Evolutionary conservation across 2,888 invertebrate genomes (phyloP), one percentile per base, ranked within the genome.

Genomic region (Griposia aprilina): DNA sequence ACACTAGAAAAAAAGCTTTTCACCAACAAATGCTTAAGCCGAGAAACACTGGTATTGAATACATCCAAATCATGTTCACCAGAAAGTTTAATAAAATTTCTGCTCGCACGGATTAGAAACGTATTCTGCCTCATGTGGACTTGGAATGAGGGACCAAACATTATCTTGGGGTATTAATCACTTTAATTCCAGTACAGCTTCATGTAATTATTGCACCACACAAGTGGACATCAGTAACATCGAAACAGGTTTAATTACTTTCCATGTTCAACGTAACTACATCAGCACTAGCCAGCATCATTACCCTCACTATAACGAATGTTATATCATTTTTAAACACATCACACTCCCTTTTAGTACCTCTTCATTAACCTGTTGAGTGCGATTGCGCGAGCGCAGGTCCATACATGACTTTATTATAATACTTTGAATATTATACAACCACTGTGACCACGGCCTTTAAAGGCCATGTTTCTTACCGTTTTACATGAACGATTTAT

Each of bases 401-500:
- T 74, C 60, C 68, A 66, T 74, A 79, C 48, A 26, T 30, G 26
- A n/a, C 13, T 80, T 79, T 69, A 66, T 74, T 74, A 76, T 76
- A 73, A 74, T 83, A 62, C 83, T 57, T 67, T 75, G 70, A 77
- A 80, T 83, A 83, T 89, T 89, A 84, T 85, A 84, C 88, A 88
- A 88, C 84, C 57, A 36, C n/a, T 80, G 74, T 86, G 80, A 85
- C 82, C 83, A 84, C 86, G 87, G 89, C 90, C 86, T 92, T 92
- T 92, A 92, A 92, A 92, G 87, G 90, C 88, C 90, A 88, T 78
- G 85, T 75, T 85, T 83, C 74, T 73, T 81, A 74, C 75, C 72
- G 66, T 78, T 86, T 86, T 83, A 84, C 85, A 68, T 88, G 89
- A 91, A 57, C 87, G 80, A 81, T 87, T 89, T 86, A 86, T 92